Evolutionary conservation across 2,888 invertebrate species (phyloP), one percentile per base, ranked within the genome.

Genomic region (Melangyna quadrimaculata): DNA sequence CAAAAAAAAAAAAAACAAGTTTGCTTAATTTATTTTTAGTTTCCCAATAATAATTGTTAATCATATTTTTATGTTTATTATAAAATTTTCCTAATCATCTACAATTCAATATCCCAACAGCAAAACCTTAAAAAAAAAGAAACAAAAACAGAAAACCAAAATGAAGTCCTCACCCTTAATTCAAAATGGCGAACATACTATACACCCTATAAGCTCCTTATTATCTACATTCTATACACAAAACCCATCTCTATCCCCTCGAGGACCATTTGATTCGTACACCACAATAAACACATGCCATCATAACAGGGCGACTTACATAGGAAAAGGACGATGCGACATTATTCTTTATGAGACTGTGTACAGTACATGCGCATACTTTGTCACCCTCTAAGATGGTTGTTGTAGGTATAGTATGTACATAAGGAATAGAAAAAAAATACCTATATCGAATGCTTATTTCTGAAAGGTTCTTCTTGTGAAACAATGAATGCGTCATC

Each of bases 241-340:
- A 53, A 45, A 35, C 53, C 53, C 65, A 59, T 73, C 63, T 69
- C 63, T 69, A 63, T 43, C 51, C 63, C 78, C 73, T 37, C 48
- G 63, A 74, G 69, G 63, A 57, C 69, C 78, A 78, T 73, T 83
- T 70, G 73, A 78, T 73, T 83, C 45, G 70, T 78, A 55, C 43
- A 69, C 73, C 73, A 73, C 74, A 65, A 74, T 57, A 48, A 57
- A 57, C 70, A 65, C 55, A 69, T 78, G 53, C 57, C 29, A 67
- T 55, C 48, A 59, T 43, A 59, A 19, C 32, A 55, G 32, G 63
- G 55, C 55, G 67, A 72, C 77, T 27, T 40, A 55, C 53, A 73
- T 53, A 82, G 70, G 75, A 69, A 63, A 75, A 84, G 74, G 83
- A 84, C 83, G 83, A 84, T 84, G 83, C 79, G 83, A 84, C 83